Base-by-base conservation (phyloP, 2,113 vertebrate species). In the Boulengeromyrus knoepffleri region DNA sequence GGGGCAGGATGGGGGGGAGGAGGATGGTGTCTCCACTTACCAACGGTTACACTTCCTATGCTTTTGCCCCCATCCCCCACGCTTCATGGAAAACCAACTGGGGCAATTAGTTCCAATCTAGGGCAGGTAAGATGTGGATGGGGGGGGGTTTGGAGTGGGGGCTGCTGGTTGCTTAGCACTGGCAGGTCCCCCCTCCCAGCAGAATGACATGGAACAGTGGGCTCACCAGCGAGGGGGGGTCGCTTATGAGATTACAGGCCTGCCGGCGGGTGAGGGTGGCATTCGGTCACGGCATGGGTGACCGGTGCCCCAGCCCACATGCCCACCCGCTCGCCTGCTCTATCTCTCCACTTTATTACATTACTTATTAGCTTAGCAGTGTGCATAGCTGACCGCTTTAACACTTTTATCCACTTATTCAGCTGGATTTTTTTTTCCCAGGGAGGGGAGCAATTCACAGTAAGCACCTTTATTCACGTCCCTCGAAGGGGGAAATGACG, bases 241-340 rank as follows among this genome's bases (percentile, higher is more conserved):
- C 47, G 6, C 49, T 89, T 80, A 84, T 89, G 31, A 84, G 88
- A 89, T 89, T 84, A 89, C 36, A 46, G 83, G 36, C 19, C n/a
- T 7, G 88, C 31, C 27, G 4, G 70, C 1, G 7, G 27, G 88
- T 10, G 49, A 5, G 19, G 53, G 53, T n/a, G 5, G 27, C 36
- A 80, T 36, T 80, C 36, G 6, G 74, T 17, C 31, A 9, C 31
- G 77, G 17, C 74, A 17, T 0, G 74, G 24, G 56, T 62, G 56
- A 24, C 56, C 1, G 5, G 21, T 2, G 21, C 56, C 21, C 53
- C 19, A 0, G 19, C 0, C 58, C 58, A 62, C 24, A n/a, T 10
- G 58, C 7, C 74, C 47, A 9, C 24, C 58, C 7, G 1, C 21
- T 3, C 83, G 17, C 21, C 46, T 8, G 47, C 85, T 27, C n/a